A percentile compares a stretch with the other conserved stretches of the same genome.
phyloP scores from a whole-genome alignment of 2,888 invertebrate species.

The Gibbula magus region DNA sequence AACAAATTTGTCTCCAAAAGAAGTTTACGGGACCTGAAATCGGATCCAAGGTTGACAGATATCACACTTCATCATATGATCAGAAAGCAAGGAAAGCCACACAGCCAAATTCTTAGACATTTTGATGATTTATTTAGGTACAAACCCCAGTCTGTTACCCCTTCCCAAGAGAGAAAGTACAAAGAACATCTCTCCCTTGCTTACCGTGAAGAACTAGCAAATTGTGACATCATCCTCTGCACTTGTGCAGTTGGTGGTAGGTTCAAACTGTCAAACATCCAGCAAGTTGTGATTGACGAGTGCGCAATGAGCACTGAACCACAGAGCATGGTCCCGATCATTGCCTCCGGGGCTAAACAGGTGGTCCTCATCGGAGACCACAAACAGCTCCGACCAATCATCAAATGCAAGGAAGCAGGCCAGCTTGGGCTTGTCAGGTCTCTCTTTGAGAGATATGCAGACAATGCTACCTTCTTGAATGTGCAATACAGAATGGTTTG shows the following conservation, averaged over 20 bases:
- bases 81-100: constrained; percentile 37
- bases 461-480: constrained; percentile 49
- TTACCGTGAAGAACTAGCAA: constrained; percentile 42
- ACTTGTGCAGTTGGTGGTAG: constrained; percentile 54
- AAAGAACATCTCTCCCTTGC: constrained; percentile 40
- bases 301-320: constrained; percentile 70
- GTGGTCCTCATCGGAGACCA: constrained; percentile 71
- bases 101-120: constrained; percentile 30
- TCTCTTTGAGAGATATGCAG: constrained; percentile 53
- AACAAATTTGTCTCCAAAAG: constrained; percentile 42
- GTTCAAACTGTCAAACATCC: constrained; percentile 14
- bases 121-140: constrained; percentile 36
- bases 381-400: constrained; percentile 68
- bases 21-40: constrained; percentile 31
- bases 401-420: constrained; percentile 52
- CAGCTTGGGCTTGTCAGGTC: constrained; percentile 59
- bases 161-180: constrained; percentile 43
- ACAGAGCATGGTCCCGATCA: constrained; percentile 64
- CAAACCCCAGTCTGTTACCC: constrained; percentile 24
- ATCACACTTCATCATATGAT: constrained; percentile 56
- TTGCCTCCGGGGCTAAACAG: constrained; percentile 46
- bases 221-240: constrained; percentile 56
- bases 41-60: constrained; percentile 31
- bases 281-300: constrained; percentile 68
- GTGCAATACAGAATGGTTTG: constrained; percentile 69